These are phyloP conservation scores for Aphidoletes aphidimyza DNA, from an alignment of 2,888 invertebrate species.

Conservation along the genomic window DNA sequence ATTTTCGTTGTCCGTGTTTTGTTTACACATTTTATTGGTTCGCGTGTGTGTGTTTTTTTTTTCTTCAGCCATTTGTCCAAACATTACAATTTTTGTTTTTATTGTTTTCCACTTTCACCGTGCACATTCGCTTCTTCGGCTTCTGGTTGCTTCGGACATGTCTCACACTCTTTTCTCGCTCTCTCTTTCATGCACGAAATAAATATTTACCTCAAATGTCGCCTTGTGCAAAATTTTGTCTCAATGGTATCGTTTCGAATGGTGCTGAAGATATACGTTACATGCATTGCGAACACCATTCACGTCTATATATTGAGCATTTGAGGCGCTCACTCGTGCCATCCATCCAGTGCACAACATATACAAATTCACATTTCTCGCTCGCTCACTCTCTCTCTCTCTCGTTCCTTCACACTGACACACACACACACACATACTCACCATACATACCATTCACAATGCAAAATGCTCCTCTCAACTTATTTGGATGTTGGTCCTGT, in stretches of 20 bases:
- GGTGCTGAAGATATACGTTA: not conserved
- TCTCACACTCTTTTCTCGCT: too few relatives aligned
- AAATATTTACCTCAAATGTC: constrained; percentile 53
- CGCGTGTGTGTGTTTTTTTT: not conserved
- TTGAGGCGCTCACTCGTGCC: constrained; percentile 24
- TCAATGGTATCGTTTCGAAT: constrained; percentile 50
- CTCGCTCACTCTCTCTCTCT: not conserved
- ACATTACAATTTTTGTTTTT: constrained; percentile 11
- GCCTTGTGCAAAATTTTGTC: constrained; percentile 50
- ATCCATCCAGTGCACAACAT: too few relatives aligned
- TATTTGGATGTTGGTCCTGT: constrained; percentile 42
- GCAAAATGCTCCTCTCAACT: constrained; percentile 9
- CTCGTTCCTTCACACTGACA: not conserved
- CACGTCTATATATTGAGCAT: constrained; percentile 22
- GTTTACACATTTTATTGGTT: not conserved
- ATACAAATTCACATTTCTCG: too few relatives aligned
- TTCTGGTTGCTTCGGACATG: too few relatives aligned
- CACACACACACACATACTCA: not conserved
- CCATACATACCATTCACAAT: too few relatives aligned
- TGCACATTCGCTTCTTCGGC: not conserved
- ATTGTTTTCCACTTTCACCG: constrained; percentile 40
- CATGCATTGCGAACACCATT: constrained; percentile 26
- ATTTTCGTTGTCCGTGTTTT: not conserved
- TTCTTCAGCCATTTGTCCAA: not conserved
- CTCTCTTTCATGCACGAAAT: constrained; percentile 8